Base-by-base conservation (phyloP, 2,888 invertebrate species). In the Slavum lentiscoides region DNA sequence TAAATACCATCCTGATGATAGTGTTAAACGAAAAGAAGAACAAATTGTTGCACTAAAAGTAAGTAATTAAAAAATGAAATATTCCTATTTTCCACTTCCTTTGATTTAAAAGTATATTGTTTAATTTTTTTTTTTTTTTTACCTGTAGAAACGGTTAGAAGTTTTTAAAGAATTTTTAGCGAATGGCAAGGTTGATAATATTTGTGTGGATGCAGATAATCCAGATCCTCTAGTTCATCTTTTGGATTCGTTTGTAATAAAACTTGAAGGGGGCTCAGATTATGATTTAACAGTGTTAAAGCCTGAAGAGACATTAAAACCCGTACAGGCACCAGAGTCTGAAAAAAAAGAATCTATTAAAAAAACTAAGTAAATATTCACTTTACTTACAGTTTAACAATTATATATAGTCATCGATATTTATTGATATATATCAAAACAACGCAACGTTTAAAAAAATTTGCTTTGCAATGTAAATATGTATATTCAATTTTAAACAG, bases 1-100 rank as follows among this genome's bases (percentile, higher is more conserved):
- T 85, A 98, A 98, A 89, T 99, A 98, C 86, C 98, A 99, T 87
- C 99, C 99, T 5, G 96, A 97, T 87, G 98, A 98, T 86, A 95
- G 95, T 75, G 90, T 93, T 55, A 96, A 94, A 87, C 89, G 95
- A 81, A 95, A 94, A 87, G 94, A 94, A 23, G 97, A 97, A 85
- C 94, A 96, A 85, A 88, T 92, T 81, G 88, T 89, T 81, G 93
- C 94, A 82, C 88, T 96, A 64, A 93, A 92, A 91, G 95, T 95
- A 88, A 85, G 83, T 39, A 39, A 49, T 43, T 23, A 23, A 74
- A 23, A 17, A 61, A 5, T 43, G 30, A 17, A 68, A 49, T 13
- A 53, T 59, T 0, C 68, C 30, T 30, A 30, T 30, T 30, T 74
- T 66, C 9, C 8, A 68, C 30, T 69, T 66, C 9, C 5, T 19